A percentile compares a stretch with the other conserved stretches of the same genome.
Conservation (phyloP, 2,888 invertebrate species). For the Drosophila mayaguana region DNA sequence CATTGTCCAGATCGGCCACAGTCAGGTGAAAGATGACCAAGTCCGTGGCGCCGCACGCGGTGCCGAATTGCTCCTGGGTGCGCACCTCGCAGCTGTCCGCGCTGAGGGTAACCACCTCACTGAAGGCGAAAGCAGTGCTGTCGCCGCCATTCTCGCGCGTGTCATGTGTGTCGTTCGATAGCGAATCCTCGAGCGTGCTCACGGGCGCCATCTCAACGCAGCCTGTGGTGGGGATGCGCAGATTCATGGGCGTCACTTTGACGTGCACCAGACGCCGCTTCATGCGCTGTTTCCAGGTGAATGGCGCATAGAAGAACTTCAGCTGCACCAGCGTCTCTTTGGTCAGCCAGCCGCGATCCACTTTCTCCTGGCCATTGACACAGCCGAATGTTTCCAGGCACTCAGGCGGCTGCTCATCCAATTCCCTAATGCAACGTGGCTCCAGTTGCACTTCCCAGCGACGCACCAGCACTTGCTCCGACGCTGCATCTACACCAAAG, state of each 20-base stretch:
- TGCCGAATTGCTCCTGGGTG: constrained; percentile 93
- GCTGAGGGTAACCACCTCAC: constrained; percentile 89
- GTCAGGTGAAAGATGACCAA: constrained; percentile 92
- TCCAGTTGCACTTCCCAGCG: constrained; percentile 93
- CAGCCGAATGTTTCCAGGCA: constrained; percentile 88
- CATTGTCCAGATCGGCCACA: constrained; percentile 89
- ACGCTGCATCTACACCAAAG: constrained; percentile 88
- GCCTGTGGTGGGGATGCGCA: constrained; percentile 86
- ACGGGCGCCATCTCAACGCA: constrained; percentile 46
- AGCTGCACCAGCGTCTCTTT: constrained; percentile 93
- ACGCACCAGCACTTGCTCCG: constrained; percentile 87
- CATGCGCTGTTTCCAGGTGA: constrained; percentile 90
- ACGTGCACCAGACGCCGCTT: constrained; percentile 89
- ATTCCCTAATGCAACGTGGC: constrained; percentile 88
- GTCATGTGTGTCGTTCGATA: constrained; percentile 87
- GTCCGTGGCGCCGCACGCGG: constrained; percentile 90
- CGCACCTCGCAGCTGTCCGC: constrained; percentile 89
- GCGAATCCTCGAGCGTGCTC: constrained; percentile 87
- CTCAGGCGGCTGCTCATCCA: constrained; percentile 65
- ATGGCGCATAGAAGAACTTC: constrained; percentile 92
- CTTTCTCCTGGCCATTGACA: constrained; percentile 86
- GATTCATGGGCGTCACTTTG: constrained; percentile 91
- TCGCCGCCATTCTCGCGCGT: constrained; percentile 87
- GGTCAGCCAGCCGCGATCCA: constrained; percentile 94
- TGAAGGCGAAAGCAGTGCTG: constrained; percentile 85